A percentile compares a stretch with the other conserved stretches of the same genome.
These are phyloP conservation scores for Sapayoa aenigma DNA, from an alignment of 2,113 vertebrate species.

Conservation along the genomic window DNA sequence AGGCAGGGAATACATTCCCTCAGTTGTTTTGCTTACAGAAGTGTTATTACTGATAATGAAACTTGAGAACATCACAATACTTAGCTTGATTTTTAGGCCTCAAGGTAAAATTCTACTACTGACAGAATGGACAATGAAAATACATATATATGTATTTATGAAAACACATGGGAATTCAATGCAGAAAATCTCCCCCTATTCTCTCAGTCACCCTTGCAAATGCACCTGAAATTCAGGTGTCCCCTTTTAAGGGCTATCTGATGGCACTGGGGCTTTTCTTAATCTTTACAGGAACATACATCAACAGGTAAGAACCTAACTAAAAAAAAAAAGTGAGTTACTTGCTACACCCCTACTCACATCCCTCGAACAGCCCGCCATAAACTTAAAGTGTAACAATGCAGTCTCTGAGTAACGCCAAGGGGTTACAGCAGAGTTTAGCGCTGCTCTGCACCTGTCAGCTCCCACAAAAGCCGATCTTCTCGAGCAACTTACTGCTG, in stretches of 20 bases:
- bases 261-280: accelerated
- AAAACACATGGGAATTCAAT: not conserved
- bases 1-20: not conserved
- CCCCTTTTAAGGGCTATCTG: not conserved
- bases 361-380: not conserved
- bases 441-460: not conserved
- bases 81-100: not conserved
- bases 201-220: not conserved
- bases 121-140: not conserved
- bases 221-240: not conserved
- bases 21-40: not conserved
- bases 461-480: not conserved
- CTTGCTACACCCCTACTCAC: too few relatives aligned
- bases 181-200: not conserved
- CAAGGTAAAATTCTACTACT: not conserved
- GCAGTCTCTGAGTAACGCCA: too few relatives aligned
- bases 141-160: accelerated
- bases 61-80: not conserved
- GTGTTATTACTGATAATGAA: not conserved
- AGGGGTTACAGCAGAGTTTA: too few relatives aligned
- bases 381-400: too few relatives aligned
- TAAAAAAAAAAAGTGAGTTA: not conserved
- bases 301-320: not conserved
- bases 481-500: not conserved
- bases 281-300: not conserved